These are phyloP conservation scores for Tortrix viridana DNA, from an alignment of 2,888 invertebrate species.

Conservation along the genomic window DNA sequence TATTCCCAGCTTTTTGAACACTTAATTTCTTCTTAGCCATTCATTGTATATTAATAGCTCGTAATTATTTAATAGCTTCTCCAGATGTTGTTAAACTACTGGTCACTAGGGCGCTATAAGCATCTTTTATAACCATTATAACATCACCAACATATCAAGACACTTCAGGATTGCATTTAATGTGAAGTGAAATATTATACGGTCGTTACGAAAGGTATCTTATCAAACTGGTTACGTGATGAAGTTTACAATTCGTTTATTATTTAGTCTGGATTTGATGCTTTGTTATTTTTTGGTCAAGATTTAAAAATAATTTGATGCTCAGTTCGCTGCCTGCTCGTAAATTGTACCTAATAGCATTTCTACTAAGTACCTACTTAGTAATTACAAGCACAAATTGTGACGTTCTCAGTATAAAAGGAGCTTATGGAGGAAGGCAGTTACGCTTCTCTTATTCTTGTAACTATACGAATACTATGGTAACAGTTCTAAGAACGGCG, in stretches of 20 bases:
- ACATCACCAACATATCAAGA: constrained; percentile 32
- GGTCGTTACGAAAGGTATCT: constrained; percentile 21
- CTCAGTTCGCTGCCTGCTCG: neutral
- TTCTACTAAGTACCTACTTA: too few species aligned
- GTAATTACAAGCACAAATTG: too few species aligned
- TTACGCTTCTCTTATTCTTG: too few species aligned
- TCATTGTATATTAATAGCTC: constrained; percentile 29
- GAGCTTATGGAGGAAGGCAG: too few species aligned
- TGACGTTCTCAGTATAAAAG: too few species aligned
- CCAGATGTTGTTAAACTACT: constrained; percentile 43
- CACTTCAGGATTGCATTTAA: constrained; percentile 9
- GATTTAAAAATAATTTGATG: neutral
- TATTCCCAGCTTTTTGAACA: neutral
- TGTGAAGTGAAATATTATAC: neutral
- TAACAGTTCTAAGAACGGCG: too few species aligned
- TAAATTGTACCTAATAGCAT: too few species aligned
- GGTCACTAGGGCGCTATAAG: constrained; percentile 37
- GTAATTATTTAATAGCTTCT: constrained; percentile 43
- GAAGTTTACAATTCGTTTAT: constrained; percentile 18
- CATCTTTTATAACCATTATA: constrained; percentile 39
- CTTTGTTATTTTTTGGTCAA: constrained; percentile 8
- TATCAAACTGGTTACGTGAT: neutral
- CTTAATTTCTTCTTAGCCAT: constrained; percentile 5
- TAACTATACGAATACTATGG: too few species aligned
- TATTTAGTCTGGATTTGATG: constrained; percentile 9